Evolutionary conservation across 2,888 invertebrate species (phyloP).

Genomic region (Leptinotarsa rubiginosa): DNA sequence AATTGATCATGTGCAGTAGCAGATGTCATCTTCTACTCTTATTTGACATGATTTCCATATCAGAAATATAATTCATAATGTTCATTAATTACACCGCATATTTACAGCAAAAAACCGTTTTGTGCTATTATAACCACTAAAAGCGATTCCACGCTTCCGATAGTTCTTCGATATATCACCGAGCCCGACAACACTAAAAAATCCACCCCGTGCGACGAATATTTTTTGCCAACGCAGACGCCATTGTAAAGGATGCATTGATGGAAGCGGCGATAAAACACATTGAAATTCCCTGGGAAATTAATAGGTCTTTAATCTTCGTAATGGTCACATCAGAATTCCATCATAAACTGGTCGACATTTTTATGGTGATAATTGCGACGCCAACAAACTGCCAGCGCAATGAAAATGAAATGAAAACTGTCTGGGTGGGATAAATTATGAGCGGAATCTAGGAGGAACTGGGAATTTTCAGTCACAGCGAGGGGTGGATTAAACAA

Average conservation of each 20-base stretch:
- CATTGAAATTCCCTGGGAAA: background rate
- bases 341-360: background rate
- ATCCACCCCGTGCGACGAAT: background rate
- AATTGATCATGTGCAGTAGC: no score
- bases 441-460: background rate
- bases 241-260: background rate
- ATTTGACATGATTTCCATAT: no score
- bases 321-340: background rate
- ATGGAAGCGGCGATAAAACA: background rate
- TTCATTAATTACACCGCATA: no score
- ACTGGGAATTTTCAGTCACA: no score
- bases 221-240: background rate
- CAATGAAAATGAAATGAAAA: conserved; percentile 8
- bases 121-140: background rate
- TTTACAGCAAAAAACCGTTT: background rate
- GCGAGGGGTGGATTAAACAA: no score
- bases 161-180: background rate
- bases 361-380: conserved; percentile 10
- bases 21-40: no score
- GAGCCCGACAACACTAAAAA: background rate
- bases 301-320: conserved; percentile 3
- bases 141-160: background rate
- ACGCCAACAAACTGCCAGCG: background rate
- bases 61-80: no score
- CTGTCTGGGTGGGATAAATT: background rate